These are phyloP conservation scores for Anguilla anguilla DNA, from an alignment of 2,797 vertebrate genomes.

Conservation along the genomic window DNA sequence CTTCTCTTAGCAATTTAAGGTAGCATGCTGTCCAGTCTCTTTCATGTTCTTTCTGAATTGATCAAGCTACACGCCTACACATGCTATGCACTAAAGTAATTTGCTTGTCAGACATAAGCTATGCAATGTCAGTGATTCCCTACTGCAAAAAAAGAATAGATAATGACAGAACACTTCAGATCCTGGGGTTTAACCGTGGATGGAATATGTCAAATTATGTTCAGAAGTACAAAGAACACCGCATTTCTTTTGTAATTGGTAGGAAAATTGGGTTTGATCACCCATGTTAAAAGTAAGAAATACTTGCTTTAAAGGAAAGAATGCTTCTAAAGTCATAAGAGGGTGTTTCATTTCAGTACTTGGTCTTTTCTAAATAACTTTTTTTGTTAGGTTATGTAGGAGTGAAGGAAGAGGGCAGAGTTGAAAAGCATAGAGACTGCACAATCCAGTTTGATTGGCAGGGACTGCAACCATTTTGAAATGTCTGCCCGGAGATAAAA, in stretches of 20 bases:
- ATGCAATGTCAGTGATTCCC: constrained; percentile 26
- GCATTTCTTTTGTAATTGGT: not conserved
- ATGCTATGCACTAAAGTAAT: constrained; percentile 26
- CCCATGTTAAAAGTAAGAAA: constrained; percentile 23
- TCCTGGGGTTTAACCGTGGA: not conserved
- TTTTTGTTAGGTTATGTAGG: not conserved
- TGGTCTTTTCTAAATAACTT: not conserved
- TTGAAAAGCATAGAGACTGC: not conserved
- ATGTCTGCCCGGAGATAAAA: not conserved
- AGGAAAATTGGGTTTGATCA: constrained; percentile 29
- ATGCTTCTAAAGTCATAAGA: constrained; percentile 20
- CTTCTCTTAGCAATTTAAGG: not conserved
- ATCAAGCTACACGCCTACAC: not conserved
- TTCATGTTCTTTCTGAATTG: not conserved
- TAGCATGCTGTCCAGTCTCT: constrained; percentile 9
- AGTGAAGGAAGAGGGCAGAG: not conserved
- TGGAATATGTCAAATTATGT: constrained; percentile 24
- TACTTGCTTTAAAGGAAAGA: constrained; percentile 1
- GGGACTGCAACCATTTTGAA: not conserved
- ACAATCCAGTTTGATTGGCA: not conserved
- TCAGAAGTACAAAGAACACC: constrained; percentile 12
- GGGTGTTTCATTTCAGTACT: not conserved
- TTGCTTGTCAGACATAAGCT: constrained; percentile 18
- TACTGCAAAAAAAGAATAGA: constrained; percentile 7
- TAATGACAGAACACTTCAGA: constrained; percentile 16